Evolutionary conservation across 1,140 invertebrate genomes (phyloP), one percentile per base, ranked within the genome.

Genomic region (Polyergus mexicanus): DNA sequence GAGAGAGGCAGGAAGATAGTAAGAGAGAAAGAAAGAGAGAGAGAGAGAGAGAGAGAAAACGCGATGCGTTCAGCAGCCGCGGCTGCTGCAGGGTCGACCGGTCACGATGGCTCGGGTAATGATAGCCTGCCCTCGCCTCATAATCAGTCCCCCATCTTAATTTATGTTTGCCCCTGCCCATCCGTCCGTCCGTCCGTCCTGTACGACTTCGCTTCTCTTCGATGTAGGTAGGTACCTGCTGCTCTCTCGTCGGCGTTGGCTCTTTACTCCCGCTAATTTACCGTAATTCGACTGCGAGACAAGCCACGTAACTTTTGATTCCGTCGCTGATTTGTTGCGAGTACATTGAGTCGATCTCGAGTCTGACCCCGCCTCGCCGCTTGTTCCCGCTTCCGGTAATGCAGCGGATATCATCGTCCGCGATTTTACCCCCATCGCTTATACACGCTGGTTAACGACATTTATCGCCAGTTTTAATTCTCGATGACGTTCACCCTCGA

Each of bases 101-200:
- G 94, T 94, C 94, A 94, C 94, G 94, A 94, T 94, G 92, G 92
- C 92, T 92, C 89, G 86, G 90, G 86, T 94, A 94, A 94, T 94
- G 94, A 94, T 94, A 94, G 94, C 92, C 92, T 94, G 93, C 93
- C 92, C 93, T 93, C 91, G 91, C 90, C 91, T 94, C 94, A 94
- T 94, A 94, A 94, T 94, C 94, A 94, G 94, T 94, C 93, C 92
- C 93, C 93, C 93, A 94, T 94, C 94, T 94, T 94, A 94, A 94
- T 94, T 94, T 94, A 94, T 94, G 94, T 94, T 93, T 93, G 93
- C 94, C 92, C 92, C 94, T 93, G 93, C 93, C 93, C 90, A 93
- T 92, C 90, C 89, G 89, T 92, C 89, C 90, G 86, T 92, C 87
- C 90, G 87, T 92, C 86, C 90, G 76, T 91, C 85, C 58, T 10